Evolutionary conservation across 2,113 vertebrate species (phyloP), one percentile per base, ranked within the genome.

Genomic region (Suncus etruscus): DNA sequence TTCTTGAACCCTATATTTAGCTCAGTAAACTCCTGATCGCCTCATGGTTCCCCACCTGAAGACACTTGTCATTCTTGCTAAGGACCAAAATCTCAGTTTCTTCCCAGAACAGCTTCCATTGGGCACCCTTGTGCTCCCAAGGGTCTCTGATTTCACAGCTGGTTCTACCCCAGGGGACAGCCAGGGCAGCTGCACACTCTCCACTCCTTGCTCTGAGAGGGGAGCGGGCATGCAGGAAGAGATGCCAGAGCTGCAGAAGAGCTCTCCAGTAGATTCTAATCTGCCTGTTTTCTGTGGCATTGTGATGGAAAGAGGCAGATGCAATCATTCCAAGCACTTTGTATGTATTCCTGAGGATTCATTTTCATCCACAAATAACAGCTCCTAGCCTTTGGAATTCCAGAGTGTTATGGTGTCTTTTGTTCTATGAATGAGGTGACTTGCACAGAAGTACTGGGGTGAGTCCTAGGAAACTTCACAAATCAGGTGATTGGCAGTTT

Each of bases 11-110:
- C 79, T 47, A 0, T 76, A 25, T 29, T 58, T 27, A 1, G 12
- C 25, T n/a, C 48, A 83, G 76, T 79, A 73, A 75, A n/a, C n/a
- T 69, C 54, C 69, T 61, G 45, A 68, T 39, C 29, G 73, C 47
- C 39, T 80, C 9, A 27, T 3, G 20, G 10, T 6, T 29, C 24
- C 47, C 6, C 7, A 63, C 29, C 24, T 47, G 32, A 48, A 11
- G 65, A 22, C 2, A 18, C 47, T 2, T 10, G 11, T 61, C 86
- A 15, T 6, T 6, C 39, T 27, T 22, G 22, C 54, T 70, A 20
- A 25, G 54, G 22, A 29, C n/a, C 15, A 24, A 61, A 2, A 7
- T 76, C 24, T 39, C 39, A 39, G 39, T 39, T 39, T 39, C 39
- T 39, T 39, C 39, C 32, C 32, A 29, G 58, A 66, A 29, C 65